Evolutionary conservation across 1,140 invertebrate species (phyloP), one percentile per base, ranked within the genome.

Genomic region (Saccostrea glomerata): DNA sequence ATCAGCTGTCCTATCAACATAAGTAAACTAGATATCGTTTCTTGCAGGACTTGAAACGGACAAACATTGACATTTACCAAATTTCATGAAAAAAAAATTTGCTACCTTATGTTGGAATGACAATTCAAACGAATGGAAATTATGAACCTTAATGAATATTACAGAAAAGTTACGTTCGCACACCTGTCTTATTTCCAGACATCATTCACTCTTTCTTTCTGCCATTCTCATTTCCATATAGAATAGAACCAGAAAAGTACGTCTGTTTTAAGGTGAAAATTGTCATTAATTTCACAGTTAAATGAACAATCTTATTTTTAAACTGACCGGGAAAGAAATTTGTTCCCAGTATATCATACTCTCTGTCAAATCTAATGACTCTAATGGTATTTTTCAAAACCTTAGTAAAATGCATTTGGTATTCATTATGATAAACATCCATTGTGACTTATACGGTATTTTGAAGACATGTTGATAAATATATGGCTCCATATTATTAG

Each of bases 391-490:
- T 30, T 77, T 77, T 36, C 30, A 40, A 11, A 77, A 36, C 25
- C 25, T 30, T 11, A 30, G 70, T 30, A 77, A 11, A 77, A 77
- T 13, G 13, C 25, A 77, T 77, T 77, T 30, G 13, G 15, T 77
- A 77, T 30, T 30, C 70, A 77, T 77, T 77, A 77, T 30, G 25
- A 30, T 77, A 77, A 40, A 77, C 70, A 77, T 77, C 30, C 70
- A 77, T 77, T 30, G 70, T 30, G 25, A 77, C 23, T n/a, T 20
- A n/a, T 77, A 30, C 11, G 15, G 70, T 25, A 30, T 77, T 36
- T 77, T 30, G 25, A 25, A 77, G 23, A 77, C 25, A 77, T 30
- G 13, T 77, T 77, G 15, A 77, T 47, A 47, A 47, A 47, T 47
- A 77, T 77, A 77, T 30, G 23, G 15, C 70, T 77, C 25, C 70